Evolutionary conservation across 30 jellyfish, hydroid and myxozoan genomes (phyloP).

Genomic region (Rhopilema esculentum): DNA sequence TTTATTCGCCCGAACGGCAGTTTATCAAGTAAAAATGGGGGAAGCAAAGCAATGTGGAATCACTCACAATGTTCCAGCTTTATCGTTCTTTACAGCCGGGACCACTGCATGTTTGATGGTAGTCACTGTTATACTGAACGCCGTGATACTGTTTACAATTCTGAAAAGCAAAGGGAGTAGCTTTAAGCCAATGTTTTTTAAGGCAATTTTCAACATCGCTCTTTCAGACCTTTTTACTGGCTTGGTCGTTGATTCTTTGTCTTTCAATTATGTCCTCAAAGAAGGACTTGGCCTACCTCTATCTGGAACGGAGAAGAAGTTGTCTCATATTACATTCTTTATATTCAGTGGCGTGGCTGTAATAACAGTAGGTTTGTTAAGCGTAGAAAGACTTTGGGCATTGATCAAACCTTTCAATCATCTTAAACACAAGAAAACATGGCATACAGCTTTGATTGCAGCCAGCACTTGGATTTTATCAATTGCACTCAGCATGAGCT

Average conservation of each 20-base stretch:
- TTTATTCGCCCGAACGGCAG: background rate
- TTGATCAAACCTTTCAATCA: constrained; percentile 74
- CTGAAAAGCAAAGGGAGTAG: constrained; percentile 50
- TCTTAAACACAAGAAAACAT: constrained; percentile 62
- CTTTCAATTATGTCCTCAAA: constrained; percentile 65
- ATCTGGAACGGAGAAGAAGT: constrained; percentile 49
- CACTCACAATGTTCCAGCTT: constrained; percentile 47
- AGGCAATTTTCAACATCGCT: constrained; percentile 78
- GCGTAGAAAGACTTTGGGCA: constrained; percentile 86
- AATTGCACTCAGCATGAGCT: constrained; percentile 45
- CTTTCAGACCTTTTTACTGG: constrained; percentile 89
- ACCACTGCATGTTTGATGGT: constrained; percentile 36
- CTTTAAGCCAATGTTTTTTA: constrained; percentile 70
- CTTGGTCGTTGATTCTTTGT: constrained; percentile 66
- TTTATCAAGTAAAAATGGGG: constrained; percentile 19
- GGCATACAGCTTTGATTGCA: constrained; percentile 54
- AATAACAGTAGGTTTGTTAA: constrained; percentile 74
- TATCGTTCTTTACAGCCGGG: constrained; percentile 64
- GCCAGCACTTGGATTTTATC: constrained; percentile 63
- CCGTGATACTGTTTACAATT: constrained; percentile 58
- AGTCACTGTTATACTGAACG: constrained; percentile 56
- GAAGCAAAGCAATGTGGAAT: constrained; percentile 66
- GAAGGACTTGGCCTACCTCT: constrained; percentile 72
- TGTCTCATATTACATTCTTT: constrained; percentile 81
- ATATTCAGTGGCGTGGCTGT: constrained; percentile 87